phyloP scores from a whole-genome alignment of 2,797 vertebrate genomes.

The Lithobates sylvaticus region DNA sequence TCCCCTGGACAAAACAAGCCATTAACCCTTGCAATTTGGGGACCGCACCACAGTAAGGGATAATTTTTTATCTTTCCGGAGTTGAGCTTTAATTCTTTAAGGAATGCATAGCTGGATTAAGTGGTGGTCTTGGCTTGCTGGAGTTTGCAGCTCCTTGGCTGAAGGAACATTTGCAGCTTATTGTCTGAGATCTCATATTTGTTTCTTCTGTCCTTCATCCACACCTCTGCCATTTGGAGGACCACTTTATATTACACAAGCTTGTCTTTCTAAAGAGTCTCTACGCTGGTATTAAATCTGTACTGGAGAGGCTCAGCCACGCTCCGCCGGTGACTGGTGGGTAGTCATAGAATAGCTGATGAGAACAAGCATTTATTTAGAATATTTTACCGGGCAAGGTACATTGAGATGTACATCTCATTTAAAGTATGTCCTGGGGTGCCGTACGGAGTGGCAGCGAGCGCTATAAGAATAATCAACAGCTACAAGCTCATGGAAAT shows the following conservation, averaged over 20 bases:
- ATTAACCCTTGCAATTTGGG: too few relatives aligned
- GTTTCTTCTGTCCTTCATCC: too few relatives aligned
- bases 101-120: too few relatives aligned
- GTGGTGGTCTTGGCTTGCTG: too few relatives aligned
- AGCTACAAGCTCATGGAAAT: constrained; percentile 35
- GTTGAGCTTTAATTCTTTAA: too few relatives aligned
- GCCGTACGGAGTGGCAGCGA: constrained; percentile 23
- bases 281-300: neutral
- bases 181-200: too few relatives aligned
- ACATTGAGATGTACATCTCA: constrained; percentile 31
- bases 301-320: neutral
- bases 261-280: neutral
- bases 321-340: neutral
- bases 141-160: too few relatives aligned
- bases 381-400: constrained; percentile 42
- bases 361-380: constrained; percentile 45
- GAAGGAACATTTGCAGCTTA: too few relatives aligned
- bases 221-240: neutral
- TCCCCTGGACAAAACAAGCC: too few relatives aligned
- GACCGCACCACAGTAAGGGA: too few relatives aligned
- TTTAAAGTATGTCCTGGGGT: constrained; percentile 45
- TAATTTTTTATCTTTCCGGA: too few relatives aligned
- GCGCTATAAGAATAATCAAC: constrained; percentile 41
- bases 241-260: neutral
- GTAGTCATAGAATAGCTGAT: neutral